A percentile compares a stretch with the other conserved stretches of the same genome.
These are phyloP conservation scores for Oryctolagus cuniculus DNA, from an alignment of 2,113 vertebrate species.

Conservation along the genomic window DNA sequence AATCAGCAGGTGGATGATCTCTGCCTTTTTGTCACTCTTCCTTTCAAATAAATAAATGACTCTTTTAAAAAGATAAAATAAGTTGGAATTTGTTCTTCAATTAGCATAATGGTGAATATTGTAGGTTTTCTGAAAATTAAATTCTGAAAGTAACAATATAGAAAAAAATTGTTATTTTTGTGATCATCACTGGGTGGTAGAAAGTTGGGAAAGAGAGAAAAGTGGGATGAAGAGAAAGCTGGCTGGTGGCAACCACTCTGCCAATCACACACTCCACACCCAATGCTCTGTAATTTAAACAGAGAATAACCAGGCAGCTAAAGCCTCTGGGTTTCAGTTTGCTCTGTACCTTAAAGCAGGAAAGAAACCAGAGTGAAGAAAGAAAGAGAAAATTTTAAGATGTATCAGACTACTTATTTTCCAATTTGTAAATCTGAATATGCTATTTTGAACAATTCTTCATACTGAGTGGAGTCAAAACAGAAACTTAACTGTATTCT, in stretches of 20 bases:
- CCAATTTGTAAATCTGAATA: conserved; percentile 51
- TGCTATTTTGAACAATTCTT: conserved; percentile 55
- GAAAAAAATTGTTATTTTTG: not conserved
- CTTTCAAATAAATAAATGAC: too few relatives aligned
- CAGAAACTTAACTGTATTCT: conserved; percentile 57
- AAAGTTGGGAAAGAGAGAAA: not conserved
- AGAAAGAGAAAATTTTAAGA: not conserved
- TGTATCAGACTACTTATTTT: conserved; percentile 14
- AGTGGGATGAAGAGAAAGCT: not conserved
- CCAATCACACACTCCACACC: not conserved
- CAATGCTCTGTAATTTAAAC: not conserved
- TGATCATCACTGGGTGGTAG: not conserved
- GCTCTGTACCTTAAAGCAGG: not conserved
- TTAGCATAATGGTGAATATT: not conserved
- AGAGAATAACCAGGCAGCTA: not conserved
- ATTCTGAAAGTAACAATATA: not conserved
- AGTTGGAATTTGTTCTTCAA: not conserved
- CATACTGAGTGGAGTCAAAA: conserved; percentile 56
- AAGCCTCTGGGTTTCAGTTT: not conserved
- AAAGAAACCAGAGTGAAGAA: not conserved
- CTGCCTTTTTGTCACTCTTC: too few relatives aligned
- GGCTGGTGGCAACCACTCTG: not conserved
- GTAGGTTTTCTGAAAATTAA: not conserved
- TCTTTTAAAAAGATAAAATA: not conserved
- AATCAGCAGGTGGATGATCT: too few relatives aligned